A percentile compares a stretch with the other conserved stretches of the same genome.
phyloP scores from a whole-genome alignment of 2,113 vertebrate genomes.

The Ginglymostoma cirratum region DNA sequence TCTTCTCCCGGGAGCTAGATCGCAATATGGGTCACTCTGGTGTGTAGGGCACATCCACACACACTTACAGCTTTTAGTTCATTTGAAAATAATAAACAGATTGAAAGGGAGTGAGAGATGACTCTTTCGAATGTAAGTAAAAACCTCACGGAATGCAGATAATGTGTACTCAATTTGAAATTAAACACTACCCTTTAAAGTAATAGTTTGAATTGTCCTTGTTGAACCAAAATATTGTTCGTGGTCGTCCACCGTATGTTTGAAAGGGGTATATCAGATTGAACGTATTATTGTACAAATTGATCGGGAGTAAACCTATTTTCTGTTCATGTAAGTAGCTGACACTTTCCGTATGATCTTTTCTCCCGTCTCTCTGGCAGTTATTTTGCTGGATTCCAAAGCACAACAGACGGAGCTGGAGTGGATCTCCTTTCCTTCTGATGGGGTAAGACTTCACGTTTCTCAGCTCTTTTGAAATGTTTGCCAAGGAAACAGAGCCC shows the following conservation, averaged over 20 bases:
- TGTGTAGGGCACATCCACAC: background rate
- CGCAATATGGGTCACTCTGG: background rate
- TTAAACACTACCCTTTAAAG: background rate
- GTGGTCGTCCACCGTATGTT: background rate
- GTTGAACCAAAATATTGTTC: background rate
- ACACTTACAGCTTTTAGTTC: background rate
- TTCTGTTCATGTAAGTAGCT: background rate
- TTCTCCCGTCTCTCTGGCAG: slow-evolving; percentile 51
- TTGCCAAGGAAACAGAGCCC: background rate
- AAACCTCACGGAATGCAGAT: background rate
- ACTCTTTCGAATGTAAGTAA: background rate
- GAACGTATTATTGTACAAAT: background rate
- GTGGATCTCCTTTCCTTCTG: slow-evolving; percentile 97
- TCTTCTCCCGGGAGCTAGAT: background rate
- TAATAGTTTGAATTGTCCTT: background rate
- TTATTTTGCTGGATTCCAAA: slow-evolving; percentile 96
- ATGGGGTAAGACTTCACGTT: slow-evolving; percentile 73
- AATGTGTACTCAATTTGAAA: background rate
- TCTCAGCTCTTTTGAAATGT: background rate
- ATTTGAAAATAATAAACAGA: background rate
- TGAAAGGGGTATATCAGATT: background rate
- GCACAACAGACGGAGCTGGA: slow-evolving; percentile 97
- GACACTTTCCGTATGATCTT: slow-evolving; percentile 41
- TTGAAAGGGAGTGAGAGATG: background rate
- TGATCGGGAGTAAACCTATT: background rate